phyloP scores from a whole-genome alignment of 2,113 vertebrate species.

The Podarcis raffonei region DNA sequence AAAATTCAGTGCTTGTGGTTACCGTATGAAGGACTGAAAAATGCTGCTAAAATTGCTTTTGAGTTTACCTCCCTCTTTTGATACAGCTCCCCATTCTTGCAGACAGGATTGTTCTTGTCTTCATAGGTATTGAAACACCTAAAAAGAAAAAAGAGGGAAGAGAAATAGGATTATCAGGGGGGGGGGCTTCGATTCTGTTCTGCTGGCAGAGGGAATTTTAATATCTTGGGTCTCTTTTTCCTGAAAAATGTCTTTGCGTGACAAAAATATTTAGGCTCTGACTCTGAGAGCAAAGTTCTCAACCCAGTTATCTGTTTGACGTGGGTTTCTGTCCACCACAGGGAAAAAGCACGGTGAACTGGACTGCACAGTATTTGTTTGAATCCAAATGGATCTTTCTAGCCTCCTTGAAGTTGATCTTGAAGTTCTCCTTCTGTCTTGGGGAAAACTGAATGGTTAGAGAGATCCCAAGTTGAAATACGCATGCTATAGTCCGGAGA shows the following conservation, averaged over 20 bases:
- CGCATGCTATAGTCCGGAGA: neutral
- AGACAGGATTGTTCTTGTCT: conserved; percentile 24
- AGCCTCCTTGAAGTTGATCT: neutral
- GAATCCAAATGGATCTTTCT: neutral
- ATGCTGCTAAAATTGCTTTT: conserved; percentile 72
- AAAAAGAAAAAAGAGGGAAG: neutral
- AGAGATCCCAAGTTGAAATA: neutral
- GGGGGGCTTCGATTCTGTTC: conserved; percentile 28
- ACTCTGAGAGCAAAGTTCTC: neutral
- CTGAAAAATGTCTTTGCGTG: conserved; percentile 7
- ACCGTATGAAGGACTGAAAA: conserved; percentile 71
- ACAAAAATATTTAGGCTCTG: neutral
- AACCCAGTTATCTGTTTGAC: neutral
- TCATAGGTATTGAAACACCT: conserved; percentile 40
- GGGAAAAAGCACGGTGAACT: neutral
- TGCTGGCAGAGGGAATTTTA: conserved; percentile 37
- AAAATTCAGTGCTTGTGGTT: conserved; percentile 49
- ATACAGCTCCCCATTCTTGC: neutral
- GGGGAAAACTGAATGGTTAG: neutral
- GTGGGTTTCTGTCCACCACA: neutral
- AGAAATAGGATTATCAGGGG: conserved; percentile 28
- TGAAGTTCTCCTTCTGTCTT: neutral
- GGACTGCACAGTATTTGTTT: neutral
- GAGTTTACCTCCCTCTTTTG: conserved; percentile 49
- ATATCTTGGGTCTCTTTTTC: conserved; percentile 23